Base-by-base conservation (phyloP, 2,888 invertebrate species). In the Rhimphoctona megacephalus region DNA sequence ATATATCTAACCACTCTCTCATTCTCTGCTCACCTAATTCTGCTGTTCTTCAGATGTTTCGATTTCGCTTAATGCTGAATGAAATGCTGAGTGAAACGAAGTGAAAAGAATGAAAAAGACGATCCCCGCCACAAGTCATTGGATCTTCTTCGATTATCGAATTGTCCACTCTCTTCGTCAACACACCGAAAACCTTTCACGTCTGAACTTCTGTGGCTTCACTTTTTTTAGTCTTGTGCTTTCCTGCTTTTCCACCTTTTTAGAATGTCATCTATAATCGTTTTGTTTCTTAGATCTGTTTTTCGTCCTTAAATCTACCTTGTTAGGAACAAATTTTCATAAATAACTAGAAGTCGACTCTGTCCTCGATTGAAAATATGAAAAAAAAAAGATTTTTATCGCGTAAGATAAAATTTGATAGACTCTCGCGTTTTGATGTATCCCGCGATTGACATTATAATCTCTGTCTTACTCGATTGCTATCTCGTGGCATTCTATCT, bases 141-240 rank as follows among this genome's bases (percentile, higher is more conserved):
- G 69, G 83, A 79, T 87, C 81, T 83, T 87, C 83, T 82, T 86
- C 79, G 88, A 88, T 89, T 86, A 89, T 87, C 86, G 85, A 86
- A 85, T 77, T 84, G 76, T 83, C 83, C 77, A 85, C 87, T 88
- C 83, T 69, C 83, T 73, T 72, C 78, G 43, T 73, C 69, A 78
- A 81, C 78, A 74, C 46, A 57, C 33, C 72, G 70, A 72, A 49
- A 70, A 39, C 77, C 81, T 81, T 43, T 78, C 49, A 39, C 74
- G 52, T 69, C 22, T 17, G 66, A 25, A 69, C 30, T 30, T 7
- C 19, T 36, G 46, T n/a, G 57, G 61, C 52, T 46, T 52, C n/a
- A 39, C n/a, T 49, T n/a, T 64, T 54, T 22, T 22, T n/a, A 11
- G 9, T 61, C 49, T 30, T 39, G n/a, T 7, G 6, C 57, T 86